phyloP scores from a whole-genome alignment of 2,797 vertebrate species.

The Danio jaintianensis region DNA sequence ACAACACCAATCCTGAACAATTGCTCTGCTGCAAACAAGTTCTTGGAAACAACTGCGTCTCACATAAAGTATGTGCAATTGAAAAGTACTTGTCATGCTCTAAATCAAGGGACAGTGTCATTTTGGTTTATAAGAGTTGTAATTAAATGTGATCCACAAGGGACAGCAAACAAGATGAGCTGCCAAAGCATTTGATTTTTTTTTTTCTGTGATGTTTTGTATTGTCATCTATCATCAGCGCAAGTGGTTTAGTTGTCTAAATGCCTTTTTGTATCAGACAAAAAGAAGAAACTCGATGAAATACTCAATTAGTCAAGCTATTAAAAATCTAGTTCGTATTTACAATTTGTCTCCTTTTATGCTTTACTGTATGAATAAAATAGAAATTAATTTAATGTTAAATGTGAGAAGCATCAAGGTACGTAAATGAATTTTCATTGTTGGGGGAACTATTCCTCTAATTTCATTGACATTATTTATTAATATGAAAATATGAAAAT shows the following conservation, averaged over 20 bases:
- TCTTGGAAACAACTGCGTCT: constrained; percentile 7
- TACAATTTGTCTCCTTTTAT: neutral
- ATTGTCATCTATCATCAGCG: constrained; percentile 9
- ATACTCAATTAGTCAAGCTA: neutral
- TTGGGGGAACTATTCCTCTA: too few species aligned
- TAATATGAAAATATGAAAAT: too few species aligned
- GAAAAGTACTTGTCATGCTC: constrained; percentile 28
- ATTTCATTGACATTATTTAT: too few species aligned
- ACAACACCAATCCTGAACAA: neutral
- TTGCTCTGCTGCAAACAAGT: constrained; percentile 7
- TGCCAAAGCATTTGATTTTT: neutral
- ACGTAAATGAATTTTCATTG: too few species aligned
- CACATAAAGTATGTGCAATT: constrained; percentile 1
- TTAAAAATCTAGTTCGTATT: neutral
- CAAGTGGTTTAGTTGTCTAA: constrained; percentile 7
- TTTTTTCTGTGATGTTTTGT: constrained; percentile 5
- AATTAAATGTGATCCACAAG: constrained; percentile 25
- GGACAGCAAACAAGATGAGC: constrained; percentile 26
- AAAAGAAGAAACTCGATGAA: neutral
- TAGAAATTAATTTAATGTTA: too few species aligned
- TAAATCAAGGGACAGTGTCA: constrained; percentile 14
- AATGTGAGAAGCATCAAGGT: too few species aligned
- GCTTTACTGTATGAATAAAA: neutral
- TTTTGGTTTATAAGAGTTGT: neutral
- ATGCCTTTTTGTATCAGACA: neutral